Evolutionary conservation across 2,113 vertebrate genomes (phyloP).

Genomic region (Psittacula cyanocephala): DNA sequence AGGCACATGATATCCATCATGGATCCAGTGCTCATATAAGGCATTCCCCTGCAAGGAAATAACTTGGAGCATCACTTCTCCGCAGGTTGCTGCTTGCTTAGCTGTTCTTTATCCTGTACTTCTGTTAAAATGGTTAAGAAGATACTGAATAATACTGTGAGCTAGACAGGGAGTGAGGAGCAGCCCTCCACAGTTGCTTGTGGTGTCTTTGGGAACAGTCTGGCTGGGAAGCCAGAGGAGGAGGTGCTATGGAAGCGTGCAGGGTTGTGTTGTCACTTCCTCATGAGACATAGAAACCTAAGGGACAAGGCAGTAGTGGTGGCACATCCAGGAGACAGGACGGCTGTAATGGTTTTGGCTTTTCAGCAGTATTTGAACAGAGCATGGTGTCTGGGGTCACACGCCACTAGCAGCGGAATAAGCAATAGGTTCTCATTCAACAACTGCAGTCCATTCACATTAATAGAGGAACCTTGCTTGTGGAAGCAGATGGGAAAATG

Average conservation of each 20-base stretch:
- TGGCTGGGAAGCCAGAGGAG: not conserved
- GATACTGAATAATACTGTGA: not conserved
- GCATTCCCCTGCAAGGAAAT: not conserved
- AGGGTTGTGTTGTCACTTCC: not conserved
- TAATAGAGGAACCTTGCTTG: not conserved
- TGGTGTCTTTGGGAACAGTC: not conserved
- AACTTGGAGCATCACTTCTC: not conserved
- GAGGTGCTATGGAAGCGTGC: not conserved
- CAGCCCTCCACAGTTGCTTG: not conserved
- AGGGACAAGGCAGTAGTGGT: not conserved
- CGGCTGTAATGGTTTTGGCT: not conserved
- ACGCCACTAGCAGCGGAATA: not conserved
- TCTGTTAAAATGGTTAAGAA: not conserved
- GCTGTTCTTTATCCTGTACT: not conserved
- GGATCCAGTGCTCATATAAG: rapidly evolving
- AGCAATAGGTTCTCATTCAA: not conserved
- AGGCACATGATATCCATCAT: rapidly evolving
- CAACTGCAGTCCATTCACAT: not conserved
- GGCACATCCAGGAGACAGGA: not conserved
- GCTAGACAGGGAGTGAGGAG: not conserved
- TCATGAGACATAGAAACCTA: not conserved
- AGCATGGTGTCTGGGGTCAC: not conserved
- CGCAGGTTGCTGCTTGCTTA: not conserved
- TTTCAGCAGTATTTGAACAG: not conserved
- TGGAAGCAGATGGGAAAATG: not conserved